These are phyloP conservation scores for Luehdorfia chinensis DNA, from an alignment of 1,140 invertebrate genomes.

Conservation along the genomic window DNA sequence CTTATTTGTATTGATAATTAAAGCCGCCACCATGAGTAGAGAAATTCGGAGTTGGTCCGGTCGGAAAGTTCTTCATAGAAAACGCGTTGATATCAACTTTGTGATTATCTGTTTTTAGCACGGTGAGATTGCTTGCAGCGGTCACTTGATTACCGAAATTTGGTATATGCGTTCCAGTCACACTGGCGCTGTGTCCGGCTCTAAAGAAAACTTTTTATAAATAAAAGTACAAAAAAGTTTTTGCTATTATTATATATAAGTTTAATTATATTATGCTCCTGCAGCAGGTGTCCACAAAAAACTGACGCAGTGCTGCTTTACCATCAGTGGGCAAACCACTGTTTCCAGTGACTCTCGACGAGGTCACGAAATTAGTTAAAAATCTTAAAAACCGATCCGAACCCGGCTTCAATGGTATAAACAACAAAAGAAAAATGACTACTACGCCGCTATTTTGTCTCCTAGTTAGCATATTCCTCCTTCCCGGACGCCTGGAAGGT, in stretches of 20 bases:
- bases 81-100: constrained; percentile 35
- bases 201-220: constrained; percentile 8
- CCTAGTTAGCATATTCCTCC: no score
- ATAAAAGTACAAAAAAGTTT: constrained; percentile 3
- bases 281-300: no score
- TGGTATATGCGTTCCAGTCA: constrained; percentile 22
- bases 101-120: constrained; percentile 32
- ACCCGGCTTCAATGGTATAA: no score
- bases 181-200: constrained; percentile 13
- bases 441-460: no score
- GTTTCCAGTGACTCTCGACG: no score
- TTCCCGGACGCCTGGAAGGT: no score
- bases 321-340: no score
- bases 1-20: constrained; percentile 39
- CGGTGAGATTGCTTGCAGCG: constrained; percentile 24
- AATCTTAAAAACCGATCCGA: no score
- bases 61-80: constrained; percentile 29
- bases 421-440: no score
- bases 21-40: constrained; percentile 30
- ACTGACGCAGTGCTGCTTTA: no score
- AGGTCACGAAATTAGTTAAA: no score
- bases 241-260: background rate
- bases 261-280: no score
- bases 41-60: constrained; percentile 25
- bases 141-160: constrained; percentile 27